Evolutionary conservation across 2,113 vertebrate species (phyloP).

Genomic region (Nibea albiflora): DNA sequence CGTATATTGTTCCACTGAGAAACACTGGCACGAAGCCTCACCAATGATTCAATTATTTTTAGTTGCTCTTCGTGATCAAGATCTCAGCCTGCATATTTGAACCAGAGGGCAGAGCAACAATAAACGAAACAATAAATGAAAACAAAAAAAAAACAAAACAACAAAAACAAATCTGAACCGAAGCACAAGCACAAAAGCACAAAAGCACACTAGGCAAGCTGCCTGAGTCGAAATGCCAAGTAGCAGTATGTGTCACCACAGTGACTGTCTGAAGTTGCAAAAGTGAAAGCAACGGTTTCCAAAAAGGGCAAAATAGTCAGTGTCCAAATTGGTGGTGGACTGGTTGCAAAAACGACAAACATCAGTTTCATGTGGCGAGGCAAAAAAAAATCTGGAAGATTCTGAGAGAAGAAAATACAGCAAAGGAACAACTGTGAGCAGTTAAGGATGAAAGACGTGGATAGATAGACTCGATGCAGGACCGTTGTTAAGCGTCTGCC

Average conservation of each 20-base stretch:
- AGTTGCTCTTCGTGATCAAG: not conserved
- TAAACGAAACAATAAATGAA: not conserved
- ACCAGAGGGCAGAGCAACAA: not conserved
- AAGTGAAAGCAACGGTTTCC: constrained; percentile 2
- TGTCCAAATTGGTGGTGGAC: not conserved
- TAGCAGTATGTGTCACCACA: not conserved
- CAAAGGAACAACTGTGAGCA: not conserved
- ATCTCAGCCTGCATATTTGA: not conserved
- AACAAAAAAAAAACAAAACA: no score
- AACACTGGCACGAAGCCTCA: not conserved
- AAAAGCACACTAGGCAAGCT: not conserved
- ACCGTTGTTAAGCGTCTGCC: not conserved
- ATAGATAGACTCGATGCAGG: not conserved
- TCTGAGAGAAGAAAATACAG: not conserved
- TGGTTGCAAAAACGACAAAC: constrained; percentile 5
- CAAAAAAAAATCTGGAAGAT: not conserved
- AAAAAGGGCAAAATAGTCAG: constrained; percentile 2
- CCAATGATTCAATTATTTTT: not conserved
- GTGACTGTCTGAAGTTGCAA: not conserved
- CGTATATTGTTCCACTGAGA: not conserved
- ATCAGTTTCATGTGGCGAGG: constrained; percentile 1
- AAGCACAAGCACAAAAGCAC: not conserved
- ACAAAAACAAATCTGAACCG: not conserved
- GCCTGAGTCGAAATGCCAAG: not conserved
- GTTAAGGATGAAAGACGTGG: not conserved